These are phyloP conservation scores for human (Homo sapiens) DNA, from an alignment of 2,113 vertebrate genomes.

Conservation along the genomic window GRCh38 chr5:117995001-117995500, in stretches of 20 bases:
- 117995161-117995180: not conserved
- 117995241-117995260: not conserved
- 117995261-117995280: not conserved
- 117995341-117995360: not conserved
- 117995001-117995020: not conserved
- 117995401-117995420: not conserved
- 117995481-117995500: not conserved
- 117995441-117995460: not conserved
- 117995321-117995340: not conserved
- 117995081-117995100: not conserved
- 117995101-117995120: not conserved
- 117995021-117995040: not conserved
- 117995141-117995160: not conserved
- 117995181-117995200: not conserved
- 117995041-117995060: not conserved
- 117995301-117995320: not conserved
- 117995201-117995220: not conserved
- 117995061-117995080: not conserved
- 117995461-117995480: not conserved
- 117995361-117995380: not conserved
- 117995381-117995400: not conserved
- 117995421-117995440: not conserved
- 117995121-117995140: not conserved
- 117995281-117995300: not conserved
- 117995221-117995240: not conserved